Base-by-base conservation (phyloP, 2,888 invertebrate genomes). In the Erpobdella octoculata region DNA sequence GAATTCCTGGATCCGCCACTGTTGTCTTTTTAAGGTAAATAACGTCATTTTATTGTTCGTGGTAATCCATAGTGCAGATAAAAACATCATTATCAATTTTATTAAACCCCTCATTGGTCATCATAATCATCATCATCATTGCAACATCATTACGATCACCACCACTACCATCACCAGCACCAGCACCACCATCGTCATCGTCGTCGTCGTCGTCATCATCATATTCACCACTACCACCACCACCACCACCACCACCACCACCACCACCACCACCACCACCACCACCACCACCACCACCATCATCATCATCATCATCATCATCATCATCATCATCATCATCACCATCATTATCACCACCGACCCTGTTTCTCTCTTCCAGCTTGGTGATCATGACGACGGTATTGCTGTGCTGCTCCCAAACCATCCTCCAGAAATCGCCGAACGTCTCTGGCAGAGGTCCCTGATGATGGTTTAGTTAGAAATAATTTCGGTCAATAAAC, bases 341-440 rank as follows among this genome's bases (percentile, higher is more conserved):
- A 5, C 28, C n/a, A n/a, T n/a, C n/a, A n/a, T n/a, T 46, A 1
- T 46, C 2, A 46, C 2, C 25, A 21, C 35, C 9, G 5, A 72
- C 72, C 72, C 72, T 68, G 33, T 72, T 69, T 31, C 72, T 68
- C 28, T 72, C 72, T 36, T 72, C 72, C 18, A 72, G 46, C 64
- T 46, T 68, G 12, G 72, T 72, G 21, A 72, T 69, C 72, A 72
- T 72, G 15, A 72, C 72, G 21, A 72, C 69, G 36, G 62, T 62
- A 33, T 53, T 38, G 21, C 69, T 59, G n/a, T 59, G 25, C 53
- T 72, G 69, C 31, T 72, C 69, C 72, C 72, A 72, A 41, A 72
- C 48, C 72, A 72, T 61, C 41, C 61, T 28, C 72, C 72, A 72
- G 28, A 72, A 72, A 31, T 72, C 72, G 21, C 61, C 69, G 35